Evolutionary conservation across 2,113 vertebrate genomes (phyloP), one percentile per base, ranked within the genome.

Genomic region (Psettodes erumei): DNA sequence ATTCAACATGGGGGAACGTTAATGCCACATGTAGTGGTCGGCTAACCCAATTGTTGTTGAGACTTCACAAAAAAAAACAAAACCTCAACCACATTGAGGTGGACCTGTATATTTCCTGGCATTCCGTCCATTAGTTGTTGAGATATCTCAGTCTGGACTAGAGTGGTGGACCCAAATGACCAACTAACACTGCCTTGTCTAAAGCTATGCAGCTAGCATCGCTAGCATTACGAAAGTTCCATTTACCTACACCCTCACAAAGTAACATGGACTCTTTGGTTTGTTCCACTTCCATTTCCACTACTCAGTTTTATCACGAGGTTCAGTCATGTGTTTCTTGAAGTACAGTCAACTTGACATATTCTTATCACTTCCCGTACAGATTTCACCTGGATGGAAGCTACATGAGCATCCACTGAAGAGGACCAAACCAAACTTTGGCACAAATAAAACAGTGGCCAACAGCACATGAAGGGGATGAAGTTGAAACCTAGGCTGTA

Each of bases 381-480:
- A 98, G 96, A 86, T 93, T 75, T 0, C 93, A 93, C 4, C 27
- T 86, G 3, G 93, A 95, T 75, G 37, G 86, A 19, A 81, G 90
- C 91, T 95, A 93, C 67, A 89, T 91, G 94, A 94, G 94, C 10
- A 73, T 87, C 23, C 73, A 81, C 0, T 88, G 82, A 91, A 38
- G 83, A 85, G 0, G 94, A 96, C 84, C 95, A 96, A 93, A 95
- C 92, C 78, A 82, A 96, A 25, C 91, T 88, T 51, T 94, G 95
- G 95, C 94, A 96, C 0, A 96, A 95, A 67, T 81, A 90, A 96
- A 82, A 94, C 95, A 42, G 95, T 94, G 77, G 95, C 94, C 0
- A 95, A 94, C 88, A 96, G 95, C 0, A 94, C 96, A 50, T 75
- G 77, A 75, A 68, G 71, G 62, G 69, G 77, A 84, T n/a, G 48